Base-by-base conservation (phyloP, 2,888 invertebrate genomes). In the Drosophila phalerata region DNA sequence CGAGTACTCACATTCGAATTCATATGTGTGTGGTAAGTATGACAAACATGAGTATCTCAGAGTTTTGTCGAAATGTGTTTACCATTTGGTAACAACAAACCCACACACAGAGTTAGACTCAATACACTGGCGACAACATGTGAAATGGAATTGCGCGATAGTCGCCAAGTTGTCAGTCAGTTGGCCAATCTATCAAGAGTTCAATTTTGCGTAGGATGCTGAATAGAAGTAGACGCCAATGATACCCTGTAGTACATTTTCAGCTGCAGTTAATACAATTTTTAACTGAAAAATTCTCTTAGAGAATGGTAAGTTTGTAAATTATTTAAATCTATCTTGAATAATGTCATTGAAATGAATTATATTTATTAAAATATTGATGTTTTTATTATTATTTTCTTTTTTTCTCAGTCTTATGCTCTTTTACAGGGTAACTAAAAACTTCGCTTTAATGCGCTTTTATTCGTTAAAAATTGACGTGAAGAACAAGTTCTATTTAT, bases 121-220 rank as follows among this genome's bases (percentile, higher is more conserved):
- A 13, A 25, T n/a, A 45, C 25, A 5, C 56, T 63, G 53, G 53
- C 62, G 79, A 78, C 74, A 74, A 66, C 51, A 84, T 87, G 73
- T 88, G 81, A 76, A 80, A 86, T 64, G 62, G 53, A 61, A 80
- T 47, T 79, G 58, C 40, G 57, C 47, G 67, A 60, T 65, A 56
- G 43, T 55, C 66, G 45, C 58, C 43, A 55, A 79, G 49, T 68
- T 81, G 61, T 64, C 85, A 71, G 65, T 66, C 67, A 40, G 47
- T 82, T 79, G 48, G 51, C 51, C 80, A 79, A 83, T 79, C 71
- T 66, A 79, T 79, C 80, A 79, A 69, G 70, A 49, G 51, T 67
- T 49, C 28, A 42, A 17, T 13, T 30, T 22, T 37, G 72, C 58
- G 77, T 77, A 49, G 81, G 77, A 30, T 17, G 38, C 25, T 9